Conservation (phyloP, 1,140 invertebrate genomes). For the Anadara kagoshimensis region DNA sequence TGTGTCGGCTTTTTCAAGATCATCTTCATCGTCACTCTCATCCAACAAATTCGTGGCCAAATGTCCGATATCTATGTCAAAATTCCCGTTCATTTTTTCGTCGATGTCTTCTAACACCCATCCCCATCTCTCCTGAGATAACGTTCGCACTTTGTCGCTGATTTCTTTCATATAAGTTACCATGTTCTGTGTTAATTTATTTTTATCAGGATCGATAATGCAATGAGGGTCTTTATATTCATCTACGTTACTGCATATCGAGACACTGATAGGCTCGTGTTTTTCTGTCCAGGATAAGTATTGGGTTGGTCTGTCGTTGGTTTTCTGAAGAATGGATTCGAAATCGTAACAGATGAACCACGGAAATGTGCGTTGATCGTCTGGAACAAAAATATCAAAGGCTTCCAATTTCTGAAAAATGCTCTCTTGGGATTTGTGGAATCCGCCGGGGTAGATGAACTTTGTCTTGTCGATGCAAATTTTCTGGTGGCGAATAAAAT, state of each 20-base stretch:
- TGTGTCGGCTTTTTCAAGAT: no score
- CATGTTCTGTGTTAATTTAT: constrained; percentile 2
- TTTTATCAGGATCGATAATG: constrained; percentile 6
- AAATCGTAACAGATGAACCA: constrained; percentile 31
- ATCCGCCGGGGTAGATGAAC: constrained; percentile 15
- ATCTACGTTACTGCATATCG: constrained; percentile 18
- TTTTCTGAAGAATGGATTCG: constrained; percentile 10
- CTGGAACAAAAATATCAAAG: constrained; percentile 7
- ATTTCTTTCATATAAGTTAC: constrained; percentile 20
- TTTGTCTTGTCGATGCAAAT: constrained; percentile 17
- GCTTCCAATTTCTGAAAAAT: constrained; percentile 29
- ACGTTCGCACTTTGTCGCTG: neutral
- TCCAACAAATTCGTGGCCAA: no score
- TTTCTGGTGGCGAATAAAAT: neutral
- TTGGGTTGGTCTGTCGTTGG: neutral
- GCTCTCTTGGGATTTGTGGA: neutral
- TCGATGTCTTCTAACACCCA: constrained; percentile 1
- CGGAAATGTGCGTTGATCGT: neutral
- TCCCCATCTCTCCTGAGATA: constrained; percentile 3
- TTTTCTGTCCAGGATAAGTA: constrained; percentile 15
- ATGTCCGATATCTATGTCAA: no score
- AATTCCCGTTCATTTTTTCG: neutral
- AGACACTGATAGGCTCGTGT: constrained; percentile 8
- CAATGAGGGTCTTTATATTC: constrained; percentile 9
- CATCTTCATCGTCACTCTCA: no score